Conservation (phyloP, 2,113 vertebrate species). For the Miniopterus natalensis region DNA sequence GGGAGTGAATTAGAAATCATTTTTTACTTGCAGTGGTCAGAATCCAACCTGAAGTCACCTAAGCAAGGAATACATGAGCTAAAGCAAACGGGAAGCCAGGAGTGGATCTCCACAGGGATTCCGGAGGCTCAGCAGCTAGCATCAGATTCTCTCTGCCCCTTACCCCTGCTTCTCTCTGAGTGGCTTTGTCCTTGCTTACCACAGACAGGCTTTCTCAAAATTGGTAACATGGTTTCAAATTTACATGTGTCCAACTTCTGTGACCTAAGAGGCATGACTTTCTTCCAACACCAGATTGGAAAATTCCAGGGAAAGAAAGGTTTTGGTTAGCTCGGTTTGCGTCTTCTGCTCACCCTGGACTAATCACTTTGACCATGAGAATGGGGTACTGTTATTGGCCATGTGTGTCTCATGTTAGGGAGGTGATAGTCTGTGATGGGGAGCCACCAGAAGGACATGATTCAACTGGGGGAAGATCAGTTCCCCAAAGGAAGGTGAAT, state of each 20-base stretch:
- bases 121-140: background rate
- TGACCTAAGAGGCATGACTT: background rate
- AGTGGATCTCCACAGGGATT: background rate
- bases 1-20: background rate
- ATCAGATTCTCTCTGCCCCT: background rate
- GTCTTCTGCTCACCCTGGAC: background rate
- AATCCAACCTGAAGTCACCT: constrained; percentile 2
- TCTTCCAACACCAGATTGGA: background rate
- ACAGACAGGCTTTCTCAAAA: background rate
- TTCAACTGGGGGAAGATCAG: background rate
- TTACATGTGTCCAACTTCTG: background rate
- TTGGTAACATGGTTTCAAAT: background rate
- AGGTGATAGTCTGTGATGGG: background rate
- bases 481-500: background rate
- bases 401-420: background rate
- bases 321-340: background rate
- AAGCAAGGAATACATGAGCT: background rate
- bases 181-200: background rate
- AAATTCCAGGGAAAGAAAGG: background rate
- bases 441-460: background rate
- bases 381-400: background rate
- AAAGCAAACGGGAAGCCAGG: background rate
- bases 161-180: background rate
- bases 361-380: background rate
- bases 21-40: background rate